These are phyloP conservation scores for Standfussiana lucernea DNA, from an alignment of 2,888 invertebrate species.

Conservation along the genomic window DNA sequence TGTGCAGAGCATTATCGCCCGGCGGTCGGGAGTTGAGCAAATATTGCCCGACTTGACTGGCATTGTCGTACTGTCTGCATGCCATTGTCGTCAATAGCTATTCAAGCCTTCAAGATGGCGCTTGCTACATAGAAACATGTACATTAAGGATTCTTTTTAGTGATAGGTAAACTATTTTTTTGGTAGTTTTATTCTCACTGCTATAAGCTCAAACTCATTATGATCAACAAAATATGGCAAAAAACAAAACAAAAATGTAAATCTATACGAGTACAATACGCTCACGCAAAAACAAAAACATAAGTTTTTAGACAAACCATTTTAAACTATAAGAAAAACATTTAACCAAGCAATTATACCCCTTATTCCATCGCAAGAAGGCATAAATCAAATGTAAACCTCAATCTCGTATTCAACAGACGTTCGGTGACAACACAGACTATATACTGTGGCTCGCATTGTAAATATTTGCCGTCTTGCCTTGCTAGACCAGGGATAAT, in stretches of 20 bases:
- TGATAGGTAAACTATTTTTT: not conserved
- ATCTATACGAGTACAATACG: not conserved
- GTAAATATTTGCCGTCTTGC: constrained; percentile 74
- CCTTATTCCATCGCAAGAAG: constrained; percentile 65
- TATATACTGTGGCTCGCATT: constrained; percentile 74
- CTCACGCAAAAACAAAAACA: not conserved
- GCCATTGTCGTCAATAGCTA: constrained; percentile 67
- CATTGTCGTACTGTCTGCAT: constrained; percentile 62
- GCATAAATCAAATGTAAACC: constrained; percentile 60
- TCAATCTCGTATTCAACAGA: constrained; percentile 76
- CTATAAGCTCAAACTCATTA: not conserved
- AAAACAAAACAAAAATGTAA: not conserved
- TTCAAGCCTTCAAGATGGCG: constrained; percentile 57
- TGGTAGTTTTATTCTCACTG: too few relatives aligned
- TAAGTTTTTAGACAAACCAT: not conserved
- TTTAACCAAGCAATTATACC: constrained; percentile 61
- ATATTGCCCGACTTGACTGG: constrained; percentile 67
- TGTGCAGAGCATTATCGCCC: constrained; percentile 67
- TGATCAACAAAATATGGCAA: not conserved
- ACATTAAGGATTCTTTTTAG: not conserved
- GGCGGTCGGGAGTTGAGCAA: constrained; percentile 64
- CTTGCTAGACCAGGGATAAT: constrained; percentile 78
- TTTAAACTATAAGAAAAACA: constrained; percentile 8
- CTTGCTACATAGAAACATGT: constrained; percentile 6
- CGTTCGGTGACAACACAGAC: constrained; percentile 74